These are phyloP conservation scores for Deilephila elpenor DNA, from an alignment of 2,888 invertebrate genomes.

Conservation along the genomic window DNA sequence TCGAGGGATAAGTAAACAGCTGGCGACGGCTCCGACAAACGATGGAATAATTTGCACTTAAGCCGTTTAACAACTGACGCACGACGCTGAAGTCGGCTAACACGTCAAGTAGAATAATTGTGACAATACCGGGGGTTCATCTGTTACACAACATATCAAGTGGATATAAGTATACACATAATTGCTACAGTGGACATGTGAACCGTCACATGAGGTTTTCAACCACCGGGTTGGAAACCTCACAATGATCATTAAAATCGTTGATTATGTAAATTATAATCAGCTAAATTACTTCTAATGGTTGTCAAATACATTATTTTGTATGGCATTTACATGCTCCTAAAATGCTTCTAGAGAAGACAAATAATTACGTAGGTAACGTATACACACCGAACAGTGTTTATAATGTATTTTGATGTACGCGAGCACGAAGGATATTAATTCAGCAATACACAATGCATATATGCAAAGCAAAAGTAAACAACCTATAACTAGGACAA, in stretches of 20 bases:
- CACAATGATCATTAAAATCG: not conserved
- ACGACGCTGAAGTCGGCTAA: not conserved
- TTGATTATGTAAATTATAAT: too few species aligned
- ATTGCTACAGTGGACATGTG: too few species aligned
- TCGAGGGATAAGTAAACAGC: conserved; percentile 64
- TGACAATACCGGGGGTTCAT: conserved; percentile 5
- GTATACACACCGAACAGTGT: conserved; percentile 35
- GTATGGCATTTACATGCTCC: not conserved
- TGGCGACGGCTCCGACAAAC: conserved; percentile 52
- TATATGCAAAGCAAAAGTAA: conserved; percentile 62
- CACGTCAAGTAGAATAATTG: conserved; percentile 17
- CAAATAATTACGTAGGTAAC: not conserved
- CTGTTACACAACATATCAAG: not conserved
- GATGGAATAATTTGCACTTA: conserved; percentile 44
- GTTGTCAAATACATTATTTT: not conserved
- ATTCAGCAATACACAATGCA: conserved; percentile 58
- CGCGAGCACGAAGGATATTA: conserved; percentile 54
- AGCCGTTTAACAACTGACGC: conserved; percentile 30
- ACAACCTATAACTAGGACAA: conserved; percentile 78
- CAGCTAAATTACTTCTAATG: not conserved
- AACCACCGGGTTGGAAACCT: too few species aligned
- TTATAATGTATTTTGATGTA: conserved; percentile 44
- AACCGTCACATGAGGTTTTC: too few species aligned
- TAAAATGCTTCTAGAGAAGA: not conserved
- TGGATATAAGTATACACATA: not conserved